Conservation (phyloP, 2,113 vertebrate species). For the Microtus montanus region DNA sequence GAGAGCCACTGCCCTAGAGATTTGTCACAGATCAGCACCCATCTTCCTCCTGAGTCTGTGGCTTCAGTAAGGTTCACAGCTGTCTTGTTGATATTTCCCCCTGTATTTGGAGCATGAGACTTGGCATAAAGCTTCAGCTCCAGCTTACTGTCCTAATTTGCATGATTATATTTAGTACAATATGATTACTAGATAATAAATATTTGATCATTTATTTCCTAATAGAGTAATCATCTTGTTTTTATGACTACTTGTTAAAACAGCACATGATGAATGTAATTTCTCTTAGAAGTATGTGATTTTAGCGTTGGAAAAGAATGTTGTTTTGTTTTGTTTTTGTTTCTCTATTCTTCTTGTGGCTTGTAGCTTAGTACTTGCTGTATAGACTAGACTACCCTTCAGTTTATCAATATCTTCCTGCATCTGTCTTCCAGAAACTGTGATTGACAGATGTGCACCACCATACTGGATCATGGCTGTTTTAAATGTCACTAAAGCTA, state of each 20-base stretch:
- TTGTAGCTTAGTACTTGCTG: neutral
- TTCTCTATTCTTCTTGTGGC: neutral
- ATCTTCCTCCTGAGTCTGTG: neutral
- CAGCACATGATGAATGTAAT: neutral
- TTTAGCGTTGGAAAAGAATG: neutral
- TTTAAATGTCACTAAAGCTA: neutral
- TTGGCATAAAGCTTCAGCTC: conserved; percentile 16
- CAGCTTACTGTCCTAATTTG: conserved; percentile 32
- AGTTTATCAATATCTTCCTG: neutral
- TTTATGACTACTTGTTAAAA: neutral
- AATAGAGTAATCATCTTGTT: neutral
- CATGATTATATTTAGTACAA: conserved; percentile 37
- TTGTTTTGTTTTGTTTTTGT: neutral
- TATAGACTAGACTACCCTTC: neutral
- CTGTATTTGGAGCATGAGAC: conserved; percentile 33
- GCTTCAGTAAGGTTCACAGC: conserved; percentile 35
- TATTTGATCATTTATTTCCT: conserved; percentile 40
- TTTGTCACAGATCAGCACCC: neutral
- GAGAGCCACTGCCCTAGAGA: neutral
- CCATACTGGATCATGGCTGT: neutral
- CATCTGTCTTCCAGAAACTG: neutral
- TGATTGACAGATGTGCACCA: too few relatives aligned
- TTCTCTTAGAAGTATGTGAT: neutral
- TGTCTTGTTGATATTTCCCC: conserved; percentile 50
- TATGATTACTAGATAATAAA: conserved; percentile 41